phyloP scores from a whole-genome alignment of 2,888 invertebrate genomes.

The Caenorhabditis becei region DNA sequence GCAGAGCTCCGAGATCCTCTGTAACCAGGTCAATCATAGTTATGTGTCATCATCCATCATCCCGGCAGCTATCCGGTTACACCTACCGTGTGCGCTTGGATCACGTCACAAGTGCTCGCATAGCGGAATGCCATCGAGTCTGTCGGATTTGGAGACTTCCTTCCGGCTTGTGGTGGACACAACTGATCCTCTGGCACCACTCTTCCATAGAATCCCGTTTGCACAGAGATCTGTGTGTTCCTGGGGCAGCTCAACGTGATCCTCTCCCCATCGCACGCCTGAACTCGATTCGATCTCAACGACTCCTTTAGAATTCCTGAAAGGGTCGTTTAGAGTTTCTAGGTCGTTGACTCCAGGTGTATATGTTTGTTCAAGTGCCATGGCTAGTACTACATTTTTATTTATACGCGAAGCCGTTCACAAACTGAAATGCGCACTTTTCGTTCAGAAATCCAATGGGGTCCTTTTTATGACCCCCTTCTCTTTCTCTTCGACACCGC shows the following conservation, averaged over 20 bases:
- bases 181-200: conserved; percentile 79
- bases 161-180: conserved; percentile 70
- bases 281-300: conserved; percentile 91
- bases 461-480: conserved; percentile 40
- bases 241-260: conserved; percentile 92
- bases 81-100: conserved; percentile 78
- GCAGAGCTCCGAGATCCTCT: conserved; percentile 94
- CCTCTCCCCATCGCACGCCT: conserved; percentile 93
- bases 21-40: no score
- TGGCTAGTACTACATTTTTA: neutral
- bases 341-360: neutral
- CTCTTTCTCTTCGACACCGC: conserved; percentile 33
- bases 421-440: conserved; percentile 11
- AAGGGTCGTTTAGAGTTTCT: conserved; percentile 65
- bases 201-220: conserved; percentile 80
- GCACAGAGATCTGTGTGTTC: conserved; percentile 88
- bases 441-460: conserved; percentile 30
- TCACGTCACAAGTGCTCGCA: conserved; percentile 76
- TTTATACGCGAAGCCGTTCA: conserved; percentile 30
- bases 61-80: neutral
- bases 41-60: conserved; percentile 4
- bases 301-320: conserved; percentile 93
- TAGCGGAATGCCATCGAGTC: conserved; percentile 12
- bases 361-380: conserved; percentile 2
- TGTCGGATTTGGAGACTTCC: conserved; percentile 13